Evolutionary conservation across 2,888 invertebrate genomes (phyloP), one percentile per base, ranked within the genome.

Genomic region (Ectropis crepuscularia): DNA sequence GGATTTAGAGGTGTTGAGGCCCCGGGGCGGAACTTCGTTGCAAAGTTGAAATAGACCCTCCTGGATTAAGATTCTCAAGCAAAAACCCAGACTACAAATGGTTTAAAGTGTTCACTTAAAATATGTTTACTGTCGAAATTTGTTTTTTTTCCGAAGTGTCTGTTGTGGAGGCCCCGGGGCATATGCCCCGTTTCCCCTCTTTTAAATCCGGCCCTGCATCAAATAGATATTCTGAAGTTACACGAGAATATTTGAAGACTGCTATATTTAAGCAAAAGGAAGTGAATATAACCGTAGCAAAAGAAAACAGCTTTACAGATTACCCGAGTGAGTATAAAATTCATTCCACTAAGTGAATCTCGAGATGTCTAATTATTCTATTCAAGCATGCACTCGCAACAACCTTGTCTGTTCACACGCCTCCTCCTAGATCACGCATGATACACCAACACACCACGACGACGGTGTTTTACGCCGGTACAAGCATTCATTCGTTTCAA

Each of bases 341-440:
- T 78, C 76, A 79, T 72, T 68, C 71, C 77, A 78, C 76, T 62
- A 61, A 73, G 67, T 86, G 89, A 87, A 89, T 90, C 80, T 78
- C 82, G 88, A 89, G 78, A 78, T 77, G 82, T 71, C 71, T 85
- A 87, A 88, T 89, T 88, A 89, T 83, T 84, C 82, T 87, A 89
- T 83, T 85, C 83, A 88, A 86, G 86, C 80, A 83, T 81, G 86
- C 86, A 80, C 74, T 82, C 73, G n/a, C 72, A 77, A 75, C 74
- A 81, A 85, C 78, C 82, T 86, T 73, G 80, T 86, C 77, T 82
- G 87, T 86, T 89, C 90, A 85, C 89, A 89, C 87, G 85, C 83
- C 79, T 79, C 77, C 77, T 76, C 76, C 73, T 77, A 78, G 86
- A 87, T 87, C 51, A 49, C 47, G 41, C 48, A 41, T 46, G 68